Percentiles rank a stretch among this genome's conserved stretches.
phyloP scores from a whole-genome alignment of 1,140 invertebrate genomes.

The Triops cancriformis region DNA sequence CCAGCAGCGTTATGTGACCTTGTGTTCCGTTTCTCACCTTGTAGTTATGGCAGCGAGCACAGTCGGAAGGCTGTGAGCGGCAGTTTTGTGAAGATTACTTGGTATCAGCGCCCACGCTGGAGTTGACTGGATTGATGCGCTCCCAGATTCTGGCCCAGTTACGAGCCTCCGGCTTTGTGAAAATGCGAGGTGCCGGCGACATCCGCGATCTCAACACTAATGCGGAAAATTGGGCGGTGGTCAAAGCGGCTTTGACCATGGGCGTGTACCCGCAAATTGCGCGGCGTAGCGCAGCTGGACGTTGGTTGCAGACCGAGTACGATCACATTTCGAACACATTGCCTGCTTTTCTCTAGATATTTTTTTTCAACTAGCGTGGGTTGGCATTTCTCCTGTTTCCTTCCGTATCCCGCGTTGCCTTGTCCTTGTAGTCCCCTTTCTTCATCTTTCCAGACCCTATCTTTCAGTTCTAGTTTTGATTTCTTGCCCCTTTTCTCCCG shows the following conservation, averaged over 20 bases:
- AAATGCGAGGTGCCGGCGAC: conserved; percentile 60
- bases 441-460: too few relatives aligned
- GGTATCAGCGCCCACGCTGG: conserved; percentile 73
- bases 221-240: conserved; percentile 81
- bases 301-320: background rate
- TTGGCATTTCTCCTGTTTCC: too few relatives aligned
- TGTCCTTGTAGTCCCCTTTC: too few relatives aligned
- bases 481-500: too few relatives aligned
- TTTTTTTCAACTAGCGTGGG: too few relatives aligned
- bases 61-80: conserved; percentile 55
- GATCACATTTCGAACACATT: background rate
- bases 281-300: conserved; percentile 34
- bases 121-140: conserved; percentile 53
- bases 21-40: conserved; percentile 28
- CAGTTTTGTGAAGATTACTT: conserved; percentile 71
- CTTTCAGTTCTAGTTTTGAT: too few relatives aligned
- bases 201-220: conserved; percentile 71
- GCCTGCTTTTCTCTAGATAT: too few relatives aligned
- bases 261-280: conserved; percentile 84
- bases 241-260: conserved; percentile 78
- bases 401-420: too few relatives aligned
- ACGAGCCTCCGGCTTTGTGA: conserved; percentile 73
- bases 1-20: too few relatives aligned
- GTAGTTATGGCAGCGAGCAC: conserved; percentile 54
- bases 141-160: conserved; percentile 74